Conservation (phyloP, 2,113 vertebrate species). For the Petrocephalus microphthalmus region DNA sequence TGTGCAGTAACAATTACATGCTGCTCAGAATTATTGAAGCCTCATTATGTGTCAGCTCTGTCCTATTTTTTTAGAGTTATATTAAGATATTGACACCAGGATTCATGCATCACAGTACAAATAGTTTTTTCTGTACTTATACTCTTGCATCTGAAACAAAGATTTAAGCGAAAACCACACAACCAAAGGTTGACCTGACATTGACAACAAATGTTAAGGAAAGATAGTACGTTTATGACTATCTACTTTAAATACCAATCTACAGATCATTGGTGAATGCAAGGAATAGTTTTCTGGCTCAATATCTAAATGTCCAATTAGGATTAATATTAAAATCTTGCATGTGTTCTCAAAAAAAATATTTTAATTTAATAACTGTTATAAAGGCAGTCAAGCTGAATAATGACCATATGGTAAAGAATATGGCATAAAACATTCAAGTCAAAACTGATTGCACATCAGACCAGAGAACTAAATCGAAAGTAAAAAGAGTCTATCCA, state of each 20-base stretch:
- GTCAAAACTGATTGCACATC: neutral
- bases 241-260: neutral
- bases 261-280: neutral
- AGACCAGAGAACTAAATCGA: neutral
- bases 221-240: neutral
- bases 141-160: neutral
- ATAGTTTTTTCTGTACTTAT: neutral
- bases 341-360: neutral
- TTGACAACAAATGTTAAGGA: neutral
- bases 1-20: neutral
- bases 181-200: neutral
- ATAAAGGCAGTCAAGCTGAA: slow-evolving; percentile 2
- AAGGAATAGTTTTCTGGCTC: neutral
- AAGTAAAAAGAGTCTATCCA: neutral
- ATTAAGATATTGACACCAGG: neutral
- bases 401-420: slow-evolving; percentile 11
- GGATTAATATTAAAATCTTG: neutral
- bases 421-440: neutral
- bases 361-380: neutral
- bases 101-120: neutral
- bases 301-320: neutral
- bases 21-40: neutral
- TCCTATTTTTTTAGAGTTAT: neutral
- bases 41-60: neutral
- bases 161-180: neutral